Conservation (phyloP, 1,140 invertebrate genomes). For the Papilio polyxenes region DNA sequence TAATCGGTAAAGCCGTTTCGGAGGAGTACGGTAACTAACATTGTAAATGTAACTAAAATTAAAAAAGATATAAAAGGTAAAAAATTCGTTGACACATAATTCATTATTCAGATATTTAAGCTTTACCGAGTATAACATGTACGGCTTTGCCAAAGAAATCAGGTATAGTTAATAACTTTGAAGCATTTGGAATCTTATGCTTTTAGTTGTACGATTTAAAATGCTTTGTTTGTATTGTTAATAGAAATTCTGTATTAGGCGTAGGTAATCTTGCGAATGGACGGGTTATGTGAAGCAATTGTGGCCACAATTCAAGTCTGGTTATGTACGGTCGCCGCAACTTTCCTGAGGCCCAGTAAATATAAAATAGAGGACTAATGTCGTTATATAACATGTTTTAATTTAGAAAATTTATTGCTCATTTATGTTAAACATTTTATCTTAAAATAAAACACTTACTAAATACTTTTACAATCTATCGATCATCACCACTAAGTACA, state of each 20-base stretch:
- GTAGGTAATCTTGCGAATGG: constrained; percentile 12
- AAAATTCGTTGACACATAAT: neutral
- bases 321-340: constrained; percentile 9
- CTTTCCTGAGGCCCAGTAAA: neutral
- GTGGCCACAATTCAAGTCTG: constrained; percentile 21
- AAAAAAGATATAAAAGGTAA: neutral
- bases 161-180: neutral
- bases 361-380: constrained; percentile 6
- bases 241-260: neutral
- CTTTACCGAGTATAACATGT: neutral
- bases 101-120: neutral
- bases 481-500: no score
- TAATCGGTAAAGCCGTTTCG: no score
- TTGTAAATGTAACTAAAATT: no score
- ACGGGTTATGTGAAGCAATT: constrained; percentile 14
- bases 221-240: neutral
- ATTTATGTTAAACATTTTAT: no score
- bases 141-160: neutral
- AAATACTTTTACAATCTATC: no score
- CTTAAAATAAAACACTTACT: no score
- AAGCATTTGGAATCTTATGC: neutral
- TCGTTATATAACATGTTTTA: neutral
- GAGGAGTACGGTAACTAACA: no score
- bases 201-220: neutral
- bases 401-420: neutral